Evolutionary conservation across 2,113 vertebrate genomes (phyloP), one percentile per base, ranked within the genome.

Genomic region (Caretta caretta): DNA sequence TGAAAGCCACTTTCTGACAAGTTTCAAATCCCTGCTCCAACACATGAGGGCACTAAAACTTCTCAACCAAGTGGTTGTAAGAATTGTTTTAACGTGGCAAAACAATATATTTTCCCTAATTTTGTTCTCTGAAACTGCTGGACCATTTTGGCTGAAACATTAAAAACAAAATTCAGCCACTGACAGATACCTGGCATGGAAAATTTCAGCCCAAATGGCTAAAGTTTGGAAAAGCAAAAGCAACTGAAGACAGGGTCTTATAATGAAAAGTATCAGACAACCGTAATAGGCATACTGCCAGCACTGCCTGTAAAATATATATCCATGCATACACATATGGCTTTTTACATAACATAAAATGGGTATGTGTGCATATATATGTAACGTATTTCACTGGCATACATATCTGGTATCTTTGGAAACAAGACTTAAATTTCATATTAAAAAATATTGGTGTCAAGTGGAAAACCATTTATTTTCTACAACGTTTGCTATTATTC

Each of bases 361-460:
- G 72, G 76, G 29, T 78, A 24, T 48, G 2, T 87, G 51, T 91
- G 4, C 22, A 8, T 89, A 4, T 62, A 59, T 50, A 24, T 59
- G 12, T 8, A 35, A n/a, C 42, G 22, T 27, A 6, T 54, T 87
- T 38, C 20, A 0, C 27, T 46, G 16, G 24, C 80, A 85, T 87
- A 82, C 49, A 79, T 84, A n/a, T 89, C 92, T 72, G 81, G 72
- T 42, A 83, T 42, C 93, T 88, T 17, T 5, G 53, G 72, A 87
- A 84, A 85, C 82, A 4, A 11, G 20, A 25, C 84, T 38, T n/a
- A 86, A 91, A 27, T 80, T 24, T 42, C 81, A 4, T 46, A 5
- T 20, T 53, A 54, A 54, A 80, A 49, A 35, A 13, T 81, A 46
- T 27, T 46, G 25, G 17, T 86, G 6, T 2, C 1, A 83, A 79